Conservation (phyloP, 2,113 vertebrate species). For the Rynchops niger region DNA sequence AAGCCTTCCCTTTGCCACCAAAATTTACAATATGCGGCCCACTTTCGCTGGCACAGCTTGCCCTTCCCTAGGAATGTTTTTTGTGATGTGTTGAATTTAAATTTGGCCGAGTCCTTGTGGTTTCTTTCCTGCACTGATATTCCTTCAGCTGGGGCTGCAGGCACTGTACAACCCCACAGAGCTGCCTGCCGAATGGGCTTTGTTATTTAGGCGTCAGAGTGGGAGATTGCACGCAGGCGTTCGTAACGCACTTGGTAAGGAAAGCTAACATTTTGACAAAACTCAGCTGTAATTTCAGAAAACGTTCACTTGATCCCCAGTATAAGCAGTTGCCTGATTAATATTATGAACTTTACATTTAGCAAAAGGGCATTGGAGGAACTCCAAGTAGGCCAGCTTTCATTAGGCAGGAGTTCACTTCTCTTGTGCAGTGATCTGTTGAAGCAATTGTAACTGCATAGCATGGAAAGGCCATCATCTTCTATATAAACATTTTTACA, state of each 20-base stretch:
- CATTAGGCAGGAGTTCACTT: conserved; percentile 70
- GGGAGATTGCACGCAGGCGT: not conserved
- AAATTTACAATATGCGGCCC: conserved; percentile 5
- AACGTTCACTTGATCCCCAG: conserved; percentile 41
- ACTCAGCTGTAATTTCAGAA: conserved; percentile 49
- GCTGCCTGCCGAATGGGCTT: not conserved
- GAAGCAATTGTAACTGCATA: conserved; percentile 71
- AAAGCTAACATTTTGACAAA: conserved; percentile 41
- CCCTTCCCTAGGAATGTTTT: not conserved
- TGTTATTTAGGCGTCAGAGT: not conserved
- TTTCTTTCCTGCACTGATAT: not conserved
- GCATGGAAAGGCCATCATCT: conserved; percentile 75
- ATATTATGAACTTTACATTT: conserved; percentile 71
- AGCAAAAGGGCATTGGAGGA: conserved; percentile 62
- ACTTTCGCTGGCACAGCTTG: conserved; percentile 28
- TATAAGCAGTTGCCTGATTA: conserved; percentile 71
- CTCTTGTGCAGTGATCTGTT: conserved; percentile 78
- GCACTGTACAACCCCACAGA: not conserved
- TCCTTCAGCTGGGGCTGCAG: not conserved
- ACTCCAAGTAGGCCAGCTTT: conserved; percentile 65
- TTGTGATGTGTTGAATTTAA: not conserved
- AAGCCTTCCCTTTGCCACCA: not conserved
- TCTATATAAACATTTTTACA: conserved; percentile 69
- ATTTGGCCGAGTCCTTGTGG: not conserved
- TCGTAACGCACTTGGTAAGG: not conserved